Base-by-base conservation (phyloP, 64 coral and sea anemone genomes). In the Montipora cactus region DNA sequence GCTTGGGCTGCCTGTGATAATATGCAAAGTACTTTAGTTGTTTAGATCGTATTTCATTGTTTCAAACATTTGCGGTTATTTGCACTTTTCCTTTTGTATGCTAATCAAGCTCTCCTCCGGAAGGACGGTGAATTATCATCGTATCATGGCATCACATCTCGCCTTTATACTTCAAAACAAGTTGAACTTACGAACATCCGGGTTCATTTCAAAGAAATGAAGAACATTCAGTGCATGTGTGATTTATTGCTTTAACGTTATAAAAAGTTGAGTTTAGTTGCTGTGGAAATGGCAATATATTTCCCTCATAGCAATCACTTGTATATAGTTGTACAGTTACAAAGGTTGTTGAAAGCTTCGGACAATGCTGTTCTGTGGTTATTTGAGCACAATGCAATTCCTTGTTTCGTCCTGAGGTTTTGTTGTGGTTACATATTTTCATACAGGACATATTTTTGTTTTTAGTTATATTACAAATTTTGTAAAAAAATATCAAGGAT, bases 361-460 rank as follows among this genome's bases (percentile, higher is more conserved):
- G 5, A 47, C 16, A 45, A 49, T 47, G 46, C 46, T 4, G 15
- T 45, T 82, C 5, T 82, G 80, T 20, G 53, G 53, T 64, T 82
- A 49, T 82, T 46, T 47, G 23, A 82, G 45, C 80, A 66, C 57
- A 64, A 64, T 44, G 15, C 50, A 59, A 59, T 81, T 59, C 58
- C 11, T 59, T 10, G 8, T 59, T 23, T 8, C 13, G 5, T n/a
- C 16, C 20, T 57, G 11, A 8, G 20, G n/a, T 66, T 82, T 62
- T 82, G 20, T 51, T 57, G 20, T 7, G 47, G 15, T 0, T 76
- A 2, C 28, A 59, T 23, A 8, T 57, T 81, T 28, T 4, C 12
- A 18, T 44, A 44, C 80, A 82, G 28, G 53, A 82, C 62, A 82
- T 82, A 82, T 44, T 28, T 82, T 82, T 82, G 57, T 66, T 64